Conservation (phyloP, 2,797 vertebrate species). For the Sebastolobus alascanus region DNA sequence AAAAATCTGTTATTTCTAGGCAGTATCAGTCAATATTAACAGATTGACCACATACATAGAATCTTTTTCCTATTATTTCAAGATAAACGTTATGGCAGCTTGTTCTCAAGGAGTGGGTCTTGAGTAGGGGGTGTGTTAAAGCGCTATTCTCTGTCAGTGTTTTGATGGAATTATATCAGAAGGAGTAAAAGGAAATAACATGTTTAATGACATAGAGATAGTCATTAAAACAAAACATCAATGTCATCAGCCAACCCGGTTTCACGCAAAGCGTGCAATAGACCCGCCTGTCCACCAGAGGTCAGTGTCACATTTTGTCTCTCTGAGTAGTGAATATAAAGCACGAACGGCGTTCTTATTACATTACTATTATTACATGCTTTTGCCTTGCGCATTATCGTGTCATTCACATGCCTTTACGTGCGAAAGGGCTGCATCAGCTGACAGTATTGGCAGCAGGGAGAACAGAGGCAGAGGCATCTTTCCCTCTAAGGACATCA, state of each 20-base stretch:
- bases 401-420: too few relatives aligned
- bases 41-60: background rate
- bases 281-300: too few relatives aligned
- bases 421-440: too few relatives aligned
- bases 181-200: background rate
- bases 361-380: too few relatives aligned
- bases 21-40: background rate
- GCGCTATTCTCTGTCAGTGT: background rate
- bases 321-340: too few relatives aligned
- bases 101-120: background rate
- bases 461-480: background rate
- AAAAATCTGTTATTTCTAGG: background rate
- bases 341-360: too few relatives aligned
- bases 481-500: background rate
- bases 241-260: background rate
- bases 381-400: too few relatives aligned
- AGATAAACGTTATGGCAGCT: background rate
- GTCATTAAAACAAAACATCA: constrained; percentile 12
- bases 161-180: background rate
- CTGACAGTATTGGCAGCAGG: too few relatives aligned
- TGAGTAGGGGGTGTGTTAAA: background rate
- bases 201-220: too few relatives aligned
- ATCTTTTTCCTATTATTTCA: background rate
- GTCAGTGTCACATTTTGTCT: too few relatives aligned
- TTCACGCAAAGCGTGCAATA: too few relatives aligned